phyloP scores from a whole-genome alignment of 1,140 invertebrate genomes.

The Heliconius nattereri region DNA sequence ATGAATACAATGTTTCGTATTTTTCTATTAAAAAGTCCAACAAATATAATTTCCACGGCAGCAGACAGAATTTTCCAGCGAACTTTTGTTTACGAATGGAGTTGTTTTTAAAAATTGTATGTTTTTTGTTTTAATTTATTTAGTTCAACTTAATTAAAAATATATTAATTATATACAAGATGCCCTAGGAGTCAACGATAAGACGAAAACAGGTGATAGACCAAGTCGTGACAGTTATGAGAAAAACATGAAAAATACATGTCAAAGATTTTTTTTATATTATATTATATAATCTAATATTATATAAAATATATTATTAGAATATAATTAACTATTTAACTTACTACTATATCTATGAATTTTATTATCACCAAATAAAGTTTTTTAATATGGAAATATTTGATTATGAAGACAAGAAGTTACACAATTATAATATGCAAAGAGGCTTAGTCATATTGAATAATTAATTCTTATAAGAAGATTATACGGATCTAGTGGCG shows the following conservation, averaged over 20 bases:
- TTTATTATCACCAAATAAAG: no score
- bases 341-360: no score
- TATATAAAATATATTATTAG: no score
- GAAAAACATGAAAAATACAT: no score
- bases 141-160: no score
- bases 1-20: not conserved
- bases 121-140: not conserved
- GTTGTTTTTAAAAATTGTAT: not conserved
- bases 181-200: no score
- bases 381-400: not conserved
- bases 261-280: no score
- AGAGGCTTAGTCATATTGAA: not conserved
- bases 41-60: not conserved
- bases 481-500: not conserved
- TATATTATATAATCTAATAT: no score
- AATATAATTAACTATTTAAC: no score
- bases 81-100: not conserved
- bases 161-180: no score
- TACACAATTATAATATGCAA: not conserved
- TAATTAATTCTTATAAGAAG: conserved; percentile 3
- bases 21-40: not conserved
- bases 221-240: no score
- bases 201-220: no score
- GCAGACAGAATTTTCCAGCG: not conserved
- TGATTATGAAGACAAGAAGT: not conserved